Percentiles rank a stretch among this genome's conserved stretches.
Conservation (phyloP, 2,113 vertebrate genomes). For the Microtus pennsylvanicus region DNA sequence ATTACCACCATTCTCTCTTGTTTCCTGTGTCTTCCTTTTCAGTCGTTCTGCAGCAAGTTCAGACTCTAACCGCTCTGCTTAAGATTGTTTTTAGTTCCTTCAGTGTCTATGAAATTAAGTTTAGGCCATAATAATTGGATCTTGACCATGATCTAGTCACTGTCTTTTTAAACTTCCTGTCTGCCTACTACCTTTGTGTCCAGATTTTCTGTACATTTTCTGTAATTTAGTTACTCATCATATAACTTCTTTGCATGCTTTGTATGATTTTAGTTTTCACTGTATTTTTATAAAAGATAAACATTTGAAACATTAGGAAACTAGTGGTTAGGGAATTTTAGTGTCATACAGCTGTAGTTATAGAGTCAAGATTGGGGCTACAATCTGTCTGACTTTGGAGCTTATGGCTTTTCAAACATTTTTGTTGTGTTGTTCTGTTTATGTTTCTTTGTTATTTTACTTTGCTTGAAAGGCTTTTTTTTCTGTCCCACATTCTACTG, state of each 20-base stretch:
- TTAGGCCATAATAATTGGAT: slow-evolving; percentile 14
- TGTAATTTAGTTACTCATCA: slow-evolving; percentile 26
- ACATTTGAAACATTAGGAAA: slow-evolving; percentile 45
- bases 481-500: background rate
- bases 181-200: background rate
- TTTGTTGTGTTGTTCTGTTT: background rate
- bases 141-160: background rate
- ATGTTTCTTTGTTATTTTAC: slow-evolving; percentile 38
- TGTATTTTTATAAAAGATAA: background rate
- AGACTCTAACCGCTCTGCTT: background rate
- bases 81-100: background rate
- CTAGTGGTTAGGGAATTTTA: background rate
- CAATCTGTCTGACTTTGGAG: background rate
- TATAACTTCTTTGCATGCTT: background rate
- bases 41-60: background rate
- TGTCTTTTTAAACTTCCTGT: slow-evolving; percentile 19
- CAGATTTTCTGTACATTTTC: background rate
- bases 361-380: background rate
- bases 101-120: background rate
- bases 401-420: background rate
- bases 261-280: background rate
- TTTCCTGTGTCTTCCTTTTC: background rate
- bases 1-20: background rate
- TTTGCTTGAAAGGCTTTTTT: background rate
- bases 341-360: background rate